Base-by-base conservation (phyloP, 30 jellyfish, hydroid and myxozoan species). In the Mastigias papua region DNA sequence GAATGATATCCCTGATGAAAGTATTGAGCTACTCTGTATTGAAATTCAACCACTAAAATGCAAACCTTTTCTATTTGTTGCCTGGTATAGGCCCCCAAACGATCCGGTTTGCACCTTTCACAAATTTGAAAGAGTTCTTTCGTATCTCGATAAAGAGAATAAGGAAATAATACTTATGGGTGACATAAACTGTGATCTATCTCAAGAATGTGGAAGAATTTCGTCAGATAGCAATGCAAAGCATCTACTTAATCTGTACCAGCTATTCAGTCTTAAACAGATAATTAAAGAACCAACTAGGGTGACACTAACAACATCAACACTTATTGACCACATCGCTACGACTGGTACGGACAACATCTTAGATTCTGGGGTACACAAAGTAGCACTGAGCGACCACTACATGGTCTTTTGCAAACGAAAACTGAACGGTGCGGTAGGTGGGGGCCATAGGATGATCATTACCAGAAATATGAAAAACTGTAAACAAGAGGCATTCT, bases 311-410 rank as follows among this genome's bases (percentile, higher is more conserved):
- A 68, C 58, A 23, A 16, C 79, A 20, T 68, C 48, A 16, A 6
- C 79, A 19, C 79, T 34, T 28, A 68, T 68, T 68, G 58, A 68
- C 32, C 79, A 68, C 22, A 68, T 68, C 5, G 35, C 79, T 29
- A 68, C 50, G 32, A 28, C 79, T 42, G 7, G 7, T 42, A 68
- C 32, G 27, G 79, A 34, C 25, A 68, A 68, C 35, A 68, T 19
- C 32, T 8, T 68, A 29, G 79, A n/a, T 15, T 68, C 79, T 6
- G 79, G 79, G 79, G 79, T 68, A 28, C 58, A 68, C 65, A 68
- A 68, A 68, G 79, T 68, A 68, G 27, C 79, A 21, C 48, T 68
- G 58, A 68, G 58, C 32, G 79, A 29, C 32, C 79, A 15, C 22
- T 28, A 57, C 69, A 57, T 17, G 30, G 69, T 57, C 54, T 17